Percentiles rank a stretch among this genome's conserved stretches.
phyloP scores from a whole-genome alignment of 2,888 invertebrate genomes.

The Ypsolopha sequella region DNA sequence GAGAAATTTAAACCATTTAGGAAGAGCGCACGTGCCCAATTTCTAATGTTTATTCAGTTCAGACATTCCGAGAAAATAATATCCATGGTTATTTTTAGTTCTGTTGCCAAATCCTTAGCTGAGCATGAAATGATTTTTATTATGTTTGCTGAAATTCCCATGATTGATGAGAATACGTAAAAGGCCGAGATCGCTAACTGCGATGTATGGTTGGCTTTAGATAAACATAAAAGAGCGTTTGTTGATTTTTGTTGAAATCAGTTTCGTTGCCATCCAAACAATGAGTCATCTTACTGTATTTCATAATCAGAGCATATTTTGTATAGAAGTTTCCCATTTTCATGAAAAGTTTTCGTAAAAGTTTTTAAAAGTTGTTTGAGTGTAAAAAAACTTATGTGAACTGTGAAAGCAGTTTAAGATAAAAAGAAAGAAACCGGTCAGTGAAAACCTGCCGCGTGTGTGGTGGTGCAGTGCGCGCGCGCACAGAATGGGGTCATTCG shows the following conservation, averaged over 20 bases:
- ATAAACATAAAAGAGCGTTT: constrained; percentile 22
- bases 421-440: neutral
- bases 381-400: neutral
- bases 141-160: constrained; percentile 1
- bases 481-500: constrained; percentile 10
- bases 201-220: constrained; percentile 6
- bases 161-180: constrained; percentile 2
- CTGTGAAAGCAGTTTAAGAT: neutral
- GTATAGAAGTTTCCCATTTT: no score
- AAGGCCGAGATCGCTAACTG: constrained; percentile 1
- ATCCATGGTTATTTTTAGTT: neutral
- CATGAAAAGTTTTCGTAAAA: no score
- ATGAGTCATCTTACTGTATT: constrained; percentile 19
- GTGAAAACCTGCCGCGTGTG: neutral
- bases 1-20: constrained; percentile 4
- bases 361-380: no score
- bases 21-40: no score
- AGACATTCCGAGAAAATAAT: neutral
- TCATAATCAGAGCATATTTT: no score
- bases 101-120: neutral
- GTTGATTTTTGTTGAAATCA: constrained; percentile 33
- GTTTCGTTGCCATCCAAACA: constrained; percentile 18
- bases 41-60: neutral
- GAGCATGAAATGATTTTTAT: neutral
- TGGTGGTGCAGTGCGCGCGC: neutral